Conservation (phyloP, 2,888 invertebrate genomes). For the Drosophila rellima region DNA sequence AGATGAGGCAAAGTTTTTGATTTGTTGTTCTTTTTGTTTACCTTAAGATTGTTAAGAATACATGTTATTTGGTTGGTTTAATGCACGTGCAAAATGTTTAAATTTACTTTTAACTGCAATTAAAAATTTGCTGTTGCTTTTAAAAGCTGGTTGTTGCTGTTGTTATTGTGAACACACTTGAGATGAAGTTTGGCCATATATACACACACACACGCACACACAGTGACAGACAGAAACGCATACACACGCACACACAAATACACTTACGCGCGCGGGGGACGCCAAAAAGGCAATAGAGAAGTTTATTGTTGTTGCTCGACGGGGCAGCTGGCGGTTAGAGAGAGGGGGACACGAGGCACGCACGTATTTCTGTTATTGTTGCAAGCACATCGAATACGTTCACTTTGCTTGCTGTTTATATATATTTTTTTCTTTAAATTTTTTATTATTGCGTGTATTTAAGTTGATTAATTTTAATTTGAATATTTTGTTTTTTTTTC, state of each 20-base stretch:
- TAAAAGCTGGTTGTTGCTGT: conserved; percentile 12
- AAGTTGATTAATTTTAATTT: conserved; percentile 6
- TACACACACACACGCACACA: conserved; percentile 31
- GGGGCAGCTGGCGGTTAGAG: conserved; percentile 26
- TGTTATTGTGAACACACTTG: conserved; percentile 63
- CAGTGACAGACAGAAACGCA: conserved; percentile 41
- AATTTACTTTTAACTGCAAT: conserved; percentile 43
- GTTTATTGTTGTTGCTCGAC: conserved; percentile 49
- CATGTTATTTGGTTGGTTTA: conserved; percentile 36
- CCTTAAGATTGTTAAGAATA: conserved; percentile 47
- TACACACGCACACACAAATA: conserved; percentile 23
- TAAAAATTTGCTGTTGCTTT: conserved; percentile 29
- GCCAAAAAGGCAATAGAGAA: conserved; percentile 60
- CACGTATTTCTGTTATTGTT: conserved; percentile 22
- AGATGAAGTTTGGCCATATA: conserved; percentile 54
- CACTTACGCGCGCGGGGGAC: conserved; percentile 57
- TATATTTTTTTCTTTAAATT: background rate
- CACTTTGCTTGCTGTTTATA: conserved; percentile 9
- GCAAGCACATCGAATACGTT: conserved; percentile 9
- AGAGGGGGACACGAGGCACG: conserved; percentile 12
- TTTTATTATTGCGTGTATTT: background rate
- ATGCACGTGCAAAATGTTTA: conserved; percentile 46
- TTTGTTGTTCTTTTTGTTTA: conserved; percentile 54
- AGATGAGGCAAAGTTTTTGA: background rate
- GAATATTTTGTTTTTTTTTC: conserved; percentile 28